Base-by-base conservation (phyloP, 2,113 vertebrate species). In the Lichenostomus cassidix region DNA sequence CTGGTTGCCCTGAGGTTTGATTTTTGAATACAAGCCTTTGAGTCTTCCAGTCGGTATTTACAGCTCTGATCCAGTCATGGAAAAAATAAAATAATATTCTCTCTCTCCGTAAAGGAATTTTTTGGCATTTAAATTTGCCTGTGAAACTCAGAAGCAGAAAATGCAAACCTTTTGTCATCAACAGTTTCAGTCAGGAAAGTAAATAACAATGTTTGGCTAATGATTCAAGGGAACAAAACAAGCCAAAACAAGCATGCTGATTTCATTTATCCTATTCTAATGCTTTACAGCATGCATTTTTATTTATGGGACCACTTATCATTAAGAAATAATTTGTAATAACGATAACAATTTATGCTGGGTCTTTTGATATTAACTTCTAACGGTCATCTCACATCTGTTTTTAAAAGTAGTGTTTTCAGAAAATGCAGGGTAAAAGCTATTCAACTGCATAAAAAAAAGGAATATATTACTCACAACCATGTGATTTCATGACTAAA, bases 191-290 rank as follows among this genome's bases (percentile, higher is more conserved):
- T 93, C 83, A 85, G 64, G 10, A 60, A 92, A 89, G 71, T 78
- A 74, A 93, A 95, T 75, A 96, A 10, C 58, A 81, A 67, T 73
- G 37, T 60, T 97, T 96, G 69, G 50, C 76, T 95, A 96, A 95
- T 81, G 81, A 82, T 77, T 97, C 89, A 95, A 93, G 44, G 65
- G 95, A 96, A 96, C 24, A 85, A 97, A 96, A 87, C 29, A 25
- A 96, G 86, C 24, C 27, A 8, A 49, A 82, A 5, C 15, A 27
- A 97, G 17, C 70, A 69, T 19, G 64, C 29, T 75, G 69, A 88
- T 96, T 93, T 95, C 35, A 90, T 95, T 96, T 97, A 85, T 97
- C 85, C 29, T 92, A 35, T 91, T 92, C 31, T 92, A 92, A 53
- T 89, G 73, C 31, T 94, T 97, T 94, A 83, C 31, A 94, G 29